These are phyloP conservation scores for Sycobia sp. DNA, from an alignment of 1,140 invertebrate species.

Conservation along the genomic window DNA sequence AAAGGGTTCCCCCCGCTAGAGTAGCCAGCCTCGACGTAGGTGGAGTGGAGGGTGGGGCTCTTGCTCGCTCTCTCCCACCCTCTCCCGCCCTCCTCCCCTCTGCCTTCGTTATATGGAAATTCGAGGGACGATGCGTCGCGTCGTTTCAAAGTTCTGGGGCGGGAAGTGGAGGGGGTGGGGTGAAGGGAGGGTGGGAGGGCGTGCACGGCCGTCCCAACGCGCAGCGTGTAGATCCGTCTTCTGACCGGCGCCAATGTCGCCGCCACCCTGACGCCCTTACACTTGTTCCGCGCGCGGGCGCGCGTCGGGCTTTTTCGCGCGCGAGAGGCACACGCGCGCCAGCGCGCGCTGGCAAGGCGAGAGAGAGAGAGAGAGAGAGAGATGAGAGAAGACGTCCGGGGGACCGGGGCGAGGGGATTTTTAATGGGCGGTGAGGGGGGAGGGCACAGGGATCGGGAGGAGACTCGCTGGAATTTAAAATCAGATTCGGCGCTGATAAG, in stretches of 20 bases:
- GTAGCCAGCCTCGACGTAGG: not conserved
- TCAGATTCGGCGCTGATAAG: conserved; percentile 31
- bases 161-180: too few species aligned
- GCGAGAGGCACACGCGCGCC: too few species aligned
- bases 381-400: not conserved
- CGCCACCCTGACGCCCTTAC: conserved; percentile 52
- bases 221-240: too few species aligned
- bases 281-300: conserved; percentile 47
- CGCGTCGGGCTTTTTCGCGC: too few species aligned
- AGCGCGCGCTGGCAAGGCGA: too few species aligned
- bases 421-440: conserved; percentile 22
- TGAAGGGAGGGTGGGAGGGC: too few species aligned
- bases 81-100: not conserved
- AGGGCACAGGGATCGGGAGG: too few species aligned
- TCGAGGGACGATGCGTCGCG: conserved; percentile 50
- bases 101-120: conserved; percentile 53
- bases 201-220: too few species aligned
- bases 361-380: too few species aligned
- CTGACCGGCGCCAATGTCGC: conserved; percentile 38
- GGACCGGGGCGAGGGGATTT: not conserved
- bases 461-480: conserved; percentile 15
- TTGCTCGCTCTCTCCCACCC: too few species aligned
- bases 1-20: not conserved
- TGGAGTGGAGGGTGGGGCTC: not conserved
- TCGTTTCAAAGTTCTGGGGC: too few species aligned